phyloP scores from a whole-genome alignment of 2,113 vertebrate species.

The Hyperoodon ampullatus region DNA sequence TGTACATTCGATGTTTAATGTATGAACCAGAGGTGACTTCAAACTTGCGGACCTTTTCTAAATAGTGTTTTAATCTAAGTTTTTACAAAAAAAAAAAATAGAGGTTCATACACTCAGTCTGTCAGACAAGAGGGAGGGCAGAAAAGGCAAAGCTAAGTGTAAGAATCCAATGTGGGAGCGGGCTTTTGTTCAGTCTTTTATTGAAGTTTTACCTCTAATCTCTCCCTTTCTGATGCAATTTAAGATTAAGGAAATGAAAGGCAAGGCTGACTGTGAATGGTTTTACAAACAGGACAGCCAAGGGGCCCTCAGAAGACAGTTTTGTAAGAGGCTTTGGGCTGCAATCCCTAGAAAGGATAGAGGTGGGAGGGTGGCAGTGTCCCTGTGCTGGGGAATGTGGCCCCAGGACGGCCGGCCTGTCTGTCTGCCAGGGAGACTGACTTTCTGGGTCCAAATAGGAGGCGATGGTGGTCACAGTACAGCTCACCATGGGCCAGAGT shows the following conservation, averaged over 20 bases:
- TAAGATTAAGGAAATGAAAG: slow-evolving; percentile 90
- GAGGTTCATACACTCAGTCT: slow-evolving; percentile 79
- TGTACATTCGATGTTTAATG: slow-evolving; percentile 90
- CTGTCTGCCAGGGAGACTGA: neutral
- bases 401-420: rapidly evolving
- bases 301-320: slow-evolving; percentile 74
- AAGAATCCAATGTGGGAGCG: slow-evolving; percentile 82
- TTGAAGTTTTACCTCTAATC: slow-evolving; percentile 90
- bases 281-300: slow-evolving; percentile 85
- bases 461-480: neutral
- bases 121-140: slow-evolving; percentile 81
- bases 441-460: neutral
- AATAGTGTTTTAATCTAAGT: slow-evolving; percentile 89
- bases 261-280: slow-evolving; percentile 78
- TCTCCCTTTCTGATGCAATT: slow-evolving; percentile 89
- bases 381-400: neutral
- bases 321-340: slow-evolving; percentile 81
- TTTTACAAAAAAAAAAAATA: slow-evolving; percentile 5
- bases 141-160: slow-evolving; percentile 79
- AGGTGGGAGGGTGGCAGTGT: neutral
- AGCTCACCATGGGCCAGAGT: neutral
- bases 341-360: slow-evolving; percentile 18
- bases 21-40: slow-evolving; percentile 89
- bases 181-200: slow-evolving; percentile 87
- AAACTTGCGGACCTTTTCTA: slow-evolving; percentile 85